Evolutionary conservation across 2,797 vertebrate species (phyloP).

Genomic region (Melanitta fusca): DNA sequence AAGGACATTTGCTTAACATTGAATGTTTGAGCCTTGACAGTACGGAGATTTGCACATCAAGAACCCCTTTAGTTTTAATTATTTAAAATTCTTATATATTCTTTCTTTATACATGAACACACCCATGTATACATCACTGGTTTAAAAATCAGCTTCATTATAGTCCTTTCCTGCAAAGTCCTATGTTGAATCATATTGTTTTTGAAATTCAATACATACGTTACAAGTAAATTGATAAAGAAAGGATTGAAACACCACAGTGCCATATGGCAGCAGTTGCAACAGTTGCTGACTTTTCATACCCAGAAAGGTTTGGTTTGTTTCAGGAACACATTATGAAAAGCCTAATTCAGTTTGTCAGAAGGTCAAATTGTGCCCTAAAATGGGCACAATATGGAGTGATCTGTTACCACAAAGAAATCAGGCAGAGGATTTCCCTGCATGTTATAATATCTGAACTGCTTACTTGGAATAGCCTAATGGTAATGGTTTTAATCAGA

Average conservation of each 20-base stretch:
- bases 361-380: background rate
- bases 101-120: background rate
- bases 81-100: background rate
- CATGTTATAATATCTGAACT: background rate
- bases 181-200: background rate
- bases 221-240: background rate
- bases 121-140: rapidly evolving
- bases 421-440: background rate
- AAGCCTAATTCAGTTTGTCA: background rate
- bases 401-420: background rate
- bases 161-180: background rate
- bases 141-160: background rate
- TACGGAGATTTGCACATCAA: background rate
- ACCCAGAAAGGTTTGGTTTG: background rate
- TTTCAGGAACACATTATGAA: background rate
- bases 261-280: background rate
- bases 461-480: background rate
- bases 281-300: background rate
- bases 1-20: background rate
- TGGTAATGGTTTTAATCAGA: background rate
- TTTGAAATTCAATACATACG: background rate
- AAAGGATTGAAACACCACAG: background rate
- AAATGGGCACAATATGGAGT: too few relatives aligned
- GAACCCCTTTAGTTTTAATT: rapidly evolving
- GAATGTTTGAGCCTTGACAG: background rate